Percentiles rank a stretch among this genome's conserved stretches.
Evolutionary conservation across 2,113 vertebrate species (phyloP).

Genomic region (Diphyllodes magnificus): DNA sequence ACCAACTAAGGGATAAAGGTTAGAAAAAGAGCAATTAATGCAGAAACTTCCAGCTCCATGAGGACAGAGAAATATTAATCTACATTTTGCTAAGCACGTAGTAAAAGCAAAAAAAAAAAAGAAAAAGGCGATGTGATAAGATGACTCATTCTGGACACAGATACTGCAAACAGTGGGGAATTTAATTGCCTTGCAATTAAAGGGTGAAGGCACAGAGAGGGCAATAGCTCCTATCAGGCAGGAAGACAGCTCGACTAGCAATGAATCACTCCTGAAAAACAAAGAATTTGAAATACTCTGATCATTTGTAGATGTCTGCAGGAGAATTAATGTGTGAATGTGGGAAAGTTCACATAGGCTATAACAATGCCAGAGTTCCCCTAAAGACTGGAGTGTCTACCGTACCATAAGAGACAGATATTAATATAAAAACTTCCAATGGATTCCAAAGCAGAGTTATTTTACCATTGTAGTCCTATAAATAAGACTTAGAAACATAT

Average conservation of each 20-base stretch:
- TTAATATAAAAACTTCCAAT: neutral
- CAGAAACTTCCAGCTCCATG: neutral
- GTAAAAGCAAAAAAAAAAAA: neutral
- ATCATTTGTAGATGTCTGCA: neutral
- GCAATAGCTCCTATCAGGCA: neutral
- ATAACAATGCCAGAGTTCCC: neutral
- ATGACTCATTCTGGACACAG: neutral
- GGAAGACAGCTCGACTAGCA: neutral
- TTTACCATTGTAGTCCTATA: neutral
- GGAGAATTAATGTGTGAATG: neutral
- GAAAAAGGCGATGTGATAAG: neutral
- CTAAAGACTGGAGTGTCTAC: neutral
- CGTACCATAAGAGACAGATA: neutral
- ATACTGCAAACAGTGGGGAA: neutral
- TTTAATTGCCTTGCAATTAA: slow-evolving; percentile 37
- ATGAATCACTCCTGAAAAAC: neutral
- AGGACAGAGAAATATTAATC: neutral
- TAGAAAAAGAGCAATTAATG: neutral
- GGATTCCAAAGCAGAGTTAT: neutral
- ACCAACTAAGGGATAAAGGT: neutral
- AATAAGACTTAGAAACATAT: neutral
- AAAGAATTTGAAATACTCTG: neutral
- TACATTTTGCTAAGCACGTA: neutral
- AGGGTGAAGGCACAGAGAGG: neutral
- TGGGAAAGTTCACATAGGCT: neutral